phyloP scores from a whole-genome alignment of 2,888 invertebrate genomes.

The Apoda limacodes region DNA sequence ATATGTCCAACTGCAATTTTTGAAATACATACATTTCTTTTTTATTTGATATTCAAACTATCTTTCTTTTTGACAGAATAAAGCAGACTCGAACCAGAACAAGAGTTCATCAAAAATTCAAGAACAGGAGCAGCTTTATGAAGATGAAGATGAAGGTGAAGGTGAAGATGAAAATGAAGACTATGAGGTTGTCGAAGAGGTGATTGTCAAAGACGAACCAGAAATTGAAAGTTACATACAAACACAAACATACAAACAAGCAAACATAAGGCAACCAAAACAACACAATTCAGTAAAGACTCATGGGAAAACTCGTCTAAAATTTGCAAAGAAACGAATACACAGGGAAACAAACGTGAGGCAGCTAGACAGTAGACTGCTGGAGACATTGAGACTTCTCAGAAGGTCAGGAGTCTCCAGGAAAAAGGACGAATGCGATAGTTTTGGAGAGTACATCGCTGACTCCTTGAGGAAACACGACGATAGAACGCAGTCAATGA shows the following conservation, averaged over 20 bases:
- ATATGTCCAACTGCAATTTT: no score
- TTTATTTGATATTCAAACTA: no score
- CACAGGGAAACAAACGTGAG: not conserved
- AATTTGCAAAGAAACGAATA: not conserved
- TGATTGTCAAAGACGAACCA: constrained; percentile 36
- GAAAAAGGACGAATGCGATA: constrained; percentile 56
- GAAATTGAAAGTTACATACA: no score
- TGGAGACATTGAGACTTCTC: constrained; percentile 32
- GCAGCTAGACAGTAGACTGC: constrained; percentile 27
- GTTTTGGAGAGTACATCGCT: constrained; percentile 58
- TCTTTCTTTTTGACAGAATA: no score
- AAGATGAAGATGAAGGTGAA: constrained; percentile 4
- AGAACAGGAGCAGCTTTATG: not conserved
- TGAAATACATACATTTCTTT: no score
- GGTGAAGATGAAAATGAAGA: constrained; percentile 19
- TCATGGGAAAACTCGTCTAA: no score
- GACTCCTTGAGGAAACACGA: constrained; percentile 54
- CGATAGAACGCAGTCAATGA: constrained; percentile 52
- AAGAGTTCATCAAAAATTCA: no score
- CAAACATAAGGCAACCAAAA: constrained; percentile 14
- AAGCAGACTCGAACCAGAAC: no score
- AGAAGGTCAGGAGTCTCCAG: constrained; percentile 31
- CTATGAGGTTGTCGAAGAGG: constrained; percentile 20
- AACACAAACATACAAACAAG: no score
- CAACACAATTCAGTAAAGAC: no score